These are phyloP conservation scores for Ploceus nigricollis DNA, from an alignment of 2,113 vertebrate genomes.

Conservation along the genomic window DNA sequence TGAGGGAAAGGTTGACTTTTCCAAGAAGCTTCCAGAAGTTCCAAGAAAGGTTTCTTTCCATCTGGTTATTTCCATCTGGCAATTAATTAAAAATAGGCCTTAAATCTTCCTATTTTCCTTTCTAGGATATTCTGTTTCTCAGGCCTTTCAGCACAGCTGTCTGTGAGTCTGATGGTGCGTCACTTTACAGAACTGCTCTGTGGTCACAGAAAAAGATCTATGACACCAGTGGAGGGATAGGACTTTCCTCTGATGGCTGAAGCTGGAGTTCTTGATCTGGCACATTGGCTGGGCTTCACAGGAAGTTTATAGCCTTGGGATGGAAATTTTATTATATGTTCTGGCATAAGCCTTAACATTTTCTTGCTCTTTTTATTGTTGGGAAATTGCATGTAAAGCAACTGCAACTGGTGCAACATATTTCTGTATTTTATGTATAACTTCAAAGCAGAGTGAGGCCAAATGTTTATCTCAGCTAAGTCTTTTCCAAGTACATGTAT, in stretches of 20 bases:
- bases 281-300: not conserved
- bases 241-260: not conserved
- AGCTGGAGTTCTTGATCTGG: not conserved
- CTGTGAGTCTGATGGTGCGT: not conserved
- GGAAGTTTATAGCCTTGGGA: not conserved
- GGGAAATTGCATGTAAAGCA: not conserved
- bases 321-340: not conserved
- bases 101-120: not conserved
- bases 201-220: not conserved
- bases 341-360: not conserved
- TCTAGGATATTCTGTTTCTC: not conserved
- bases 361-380: not conserved
- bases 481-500: not conserved
- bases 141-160: not conserved
- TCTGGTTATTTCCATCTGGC: not conserved
- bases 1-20: not conserved
- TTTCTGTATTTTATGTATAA: not conserved
- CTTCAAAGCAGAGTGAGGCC: not conserved
- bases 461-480: not conserved
- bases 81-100: not conserved
- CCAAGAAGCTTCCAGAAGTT: not conserved
- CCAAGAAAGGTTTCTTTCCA: not conserved
- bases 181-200: not conserved
- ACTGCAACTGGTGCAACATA: accelerated
- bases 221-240: not conserved